These are phyloP conservation scores for Drosophila nannoptera DNA, from an alignment of 1,140 invertebrate genomes.

Conservation along the genomic window DNA sequence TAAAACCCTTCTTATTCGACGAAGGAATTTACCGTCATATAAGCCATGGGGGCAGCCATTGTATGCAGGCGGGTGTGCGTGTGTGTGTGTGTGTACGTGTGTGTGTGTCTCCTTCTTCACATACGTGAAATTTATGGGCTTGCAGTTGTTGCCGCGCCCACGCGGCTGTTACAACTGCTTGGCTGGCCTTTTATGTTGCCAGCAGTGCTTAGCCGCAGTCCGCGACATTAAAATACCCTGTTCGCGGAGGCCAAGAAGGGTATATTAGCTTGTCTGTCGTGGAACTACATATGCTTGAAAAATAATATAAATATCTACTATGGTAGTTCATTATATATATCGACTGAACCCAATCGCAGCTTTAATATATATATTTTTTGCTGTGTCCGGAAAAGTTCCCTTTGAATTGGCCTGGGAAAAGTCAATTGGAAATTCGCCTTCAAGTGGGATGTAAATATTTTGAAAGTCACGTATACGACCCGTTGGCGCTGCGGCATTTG, in stretches of 20 bases:
- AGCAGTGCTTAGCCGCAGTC: slow-evolving; percentile 41
- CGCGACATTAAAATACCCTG: slow-evolving; percentile 23
- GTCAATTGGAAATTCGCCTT: background rate
- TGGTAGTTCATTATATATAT: too few species aligned
- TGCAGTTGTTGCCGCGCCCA: slow-evolving; percentile 52
- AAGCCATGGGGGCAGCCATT: background rate
- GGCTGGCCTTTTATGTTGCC: slow-evolving; percentile 33
- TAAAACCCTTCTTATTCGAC: slow-evolving; percentile 46
- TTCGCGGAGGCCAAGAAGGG: background rate
- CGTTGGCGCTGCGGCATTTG: background rate
- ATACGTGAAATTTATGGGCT: slow-evolving; percentile 64
- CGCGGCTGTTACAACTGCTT: slow-evolving; percentile 2
- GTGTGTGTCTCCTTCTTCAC: slow-evolving; percentile 11
- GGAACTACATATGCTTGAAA: too few species aligned
- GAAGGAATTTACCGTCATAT: slow-evolving; percentile 1
- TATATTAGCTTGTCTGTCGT: background rate
- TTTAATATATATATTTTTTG: too few species aligned
- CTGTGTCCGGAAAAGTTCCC: too few species aligned
- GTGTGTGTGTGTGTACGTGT: background rate
- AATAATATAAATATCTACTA: too few species aligned
- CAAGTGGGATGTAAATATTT: background rate
- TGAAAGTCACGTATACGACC: background rate
- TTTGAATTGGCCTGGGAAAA: too few species aligned
- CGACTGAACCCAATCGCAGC: too few species aligned
- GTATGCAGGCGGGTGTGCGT: slow-evolving; percentile 29